A percentile compares a stretch with the other conserved stretches of the same genome.
These are phyloP conservation scores for Ruditapes philippinarum DNA, from an alignment of 1,140 invertebrate genomes.

Conservation along the genomic window DNA sequence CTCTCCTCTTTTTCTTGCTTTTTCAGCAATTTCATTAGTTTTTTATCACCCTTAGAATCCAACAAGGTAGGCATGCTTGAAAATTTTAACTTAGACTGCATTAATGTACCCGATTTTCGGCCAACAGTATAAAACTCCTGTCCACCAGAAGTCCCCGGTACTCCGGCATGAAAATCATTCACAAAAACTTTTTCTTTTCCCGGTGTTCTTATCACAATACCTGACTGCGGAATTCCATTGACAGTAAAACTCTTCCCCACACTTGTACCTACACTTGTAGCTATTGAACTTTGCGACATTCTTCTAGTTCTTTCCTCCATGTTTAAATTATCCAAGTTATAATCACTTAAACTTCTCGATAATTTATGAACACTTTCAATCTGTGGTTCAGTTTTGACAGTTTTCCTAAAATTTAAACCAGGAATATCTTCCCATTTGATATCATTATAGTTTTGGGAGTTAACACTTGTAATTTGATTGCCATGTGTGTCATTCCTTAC, in stretches of 20 bases:
- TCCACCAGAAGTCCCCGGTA: conserved; percentile 65
- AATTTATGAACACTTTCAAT: conserved; percentile 22
- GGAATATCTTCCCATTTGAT: conserved; percentile 47
- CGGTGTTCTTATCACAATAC: conserved; percentile 36
- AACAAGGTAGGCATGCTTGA: conserved; percentile 80
- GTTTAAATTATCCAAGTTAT: conserved; percentile 51
- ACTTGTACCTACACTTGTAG: too few species aligned
- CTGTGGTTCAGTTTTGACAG: not conserved
- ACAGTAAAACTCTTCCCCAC: conserved; percentile 27
- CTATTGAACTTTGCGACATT: not conserved
- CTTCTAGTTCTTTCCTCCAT: conserved; percentile 52
- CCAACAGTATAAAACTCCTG: conserved; percentile 63
- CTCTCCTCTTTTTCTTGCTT: conserved; percentile 78
- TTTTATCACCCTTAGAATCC: conserved; percentile 77
- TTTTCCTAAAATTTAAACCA: conserved; percentile 25
- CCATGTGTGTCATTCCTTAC: conserved; percentile 47
- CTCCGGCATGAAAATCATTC: not conserved
- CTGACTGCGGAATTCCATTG: conserved; percentile 47
- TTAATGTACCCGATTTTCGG: conserved; percentile 45
- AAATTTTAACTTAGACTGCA: conserved; percentile 73
- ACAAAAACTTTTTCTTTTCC: conserved; percentile 40
- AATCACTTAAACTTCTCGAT: conserved; percentile 54
- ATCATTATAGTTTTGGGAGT: conserved; percentile 5
- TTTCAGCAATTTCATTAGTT: conserved; percentile 76
- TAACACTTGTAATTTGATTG: conserved; percentile 48